Conservation (phyloP, 2,113 vertebrate species). For the Corythaeola cristata region DNA sequence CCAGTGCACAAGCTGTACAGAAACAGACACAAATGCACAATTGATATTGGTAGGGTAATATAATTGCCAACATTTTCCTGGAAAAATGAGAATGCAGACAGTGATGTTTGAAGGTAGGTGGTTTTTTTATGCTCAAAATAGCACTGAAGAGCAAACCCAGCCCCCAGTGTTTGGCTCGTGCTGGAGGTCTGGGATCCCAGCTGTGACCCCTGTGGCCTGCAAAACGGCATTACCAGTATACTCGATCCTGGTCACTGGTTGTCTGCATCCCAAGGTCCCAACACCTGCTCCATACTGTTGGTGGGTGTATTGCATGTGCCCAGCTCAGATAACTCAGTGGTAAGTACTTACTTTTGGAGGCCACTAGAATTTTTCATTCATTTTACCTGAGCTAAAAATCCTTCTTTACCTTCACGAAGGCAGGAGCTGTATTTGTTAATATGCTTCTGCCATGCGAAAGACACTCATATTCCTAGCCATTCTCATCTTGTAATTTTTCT, state of each 20-base stretch:
- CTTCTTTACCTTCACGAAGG: neutral
- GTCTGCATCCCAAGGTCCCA: neutral
- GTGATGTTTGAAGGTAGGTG: constrained; percentile 17
- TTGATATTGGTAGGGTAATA: constrained; percentile 46
- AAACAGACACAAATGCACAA: constrained; percentile 48
- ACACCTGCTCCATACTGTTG: neutral
- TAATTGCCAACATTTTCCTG: constrained; percentile 40
- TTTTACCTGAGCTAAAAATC: neutral
- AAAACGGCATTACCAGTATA: neutral
- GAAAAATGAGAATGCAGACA: constrained; percentile 55
- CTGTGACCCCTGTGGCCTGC: neutral
- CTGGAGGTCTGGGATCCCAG: neutral
- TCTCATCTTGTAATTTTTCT: neutral
- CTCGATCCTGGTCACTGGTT: accelerated
- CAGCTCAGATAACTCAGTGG: neutral
- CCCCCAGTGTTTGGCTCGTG: neutral
- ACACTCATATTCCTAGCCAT: neutral
- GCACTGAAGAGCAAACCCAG: constrained; percentile 11
- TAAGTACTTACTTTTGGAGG: neutral
- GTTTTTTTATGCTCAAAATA: constrained; percentile 23
- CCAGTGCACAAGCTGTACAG: constrained; percentile 46
- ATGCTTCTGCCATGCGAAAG: neutral
- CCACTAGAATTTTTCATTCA: neutral
- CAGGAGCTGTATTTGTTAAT: neutral
- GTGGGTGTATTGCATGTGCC: neutral